These are phyloP conservation scores for Cistogaster globosa DNA, from an alignment of 2,888 invertebrate species.

Conservation along the genomic window DNA sequence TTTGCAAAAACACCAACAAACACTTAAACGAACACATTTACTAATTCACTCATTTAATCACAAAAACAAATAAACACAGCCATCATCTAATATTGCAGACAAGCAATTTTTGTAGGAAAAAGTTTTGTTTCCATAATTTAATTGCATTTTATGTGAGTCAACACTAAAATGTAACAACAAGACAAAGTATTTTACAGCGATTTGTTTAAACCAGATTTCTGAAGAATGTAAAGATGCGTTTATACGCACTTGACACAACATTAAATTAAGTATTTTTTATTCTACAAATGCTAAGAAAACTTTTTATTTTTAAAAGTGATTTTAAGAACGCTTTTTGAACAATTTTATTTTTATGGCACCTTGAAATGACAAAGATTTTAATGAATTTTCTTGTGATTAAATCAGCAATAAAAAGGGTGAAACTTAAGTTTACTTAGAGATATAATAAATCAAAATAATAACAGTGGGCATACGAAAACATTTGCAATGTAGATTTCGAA, in stretches of 20 bases:
- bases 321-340: conserved; percentile 27
- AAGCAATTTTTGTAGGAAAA: conserved; percentile 33
- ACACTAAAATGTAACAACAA: conserved; percentile 28
- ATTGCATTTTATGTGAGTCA: conserved; percentile 61
- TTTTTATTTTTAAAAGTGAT: conserved; percentile 35
- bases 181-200: conserved; percentile 13
- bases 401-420: too few species aligned
- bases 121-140: conserved; percentile 58
- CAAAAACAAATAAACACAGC: neutral
- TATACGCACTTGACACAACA: conserved; percentile 68
- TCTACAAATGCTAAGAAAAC: conserved; percentile 34
- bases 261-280: conserved; percentile 63
- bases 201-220: conserved; percentile 54
- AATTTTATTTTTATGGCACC: neutral
- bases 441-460: too few species aligned
- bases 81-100: neutral
- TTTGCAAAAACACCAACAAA: neutral
- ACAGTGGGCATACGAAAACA: too few species aligned
- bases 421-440: too few species aligned
- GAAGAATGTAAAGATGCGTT: conserved; percentile 64
- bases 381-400: too few species aligned
- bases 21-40: neutral
- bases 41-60: conserved; percentile 32
- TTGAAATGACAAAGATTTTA: neutral
- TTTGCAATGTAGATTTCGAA: too few species aligned